These are phyloP conservation scores for Orestias chungarensis DNA, from an alignment of 2,797 vertebrate species.

Conservation along the genomic window DNA sequence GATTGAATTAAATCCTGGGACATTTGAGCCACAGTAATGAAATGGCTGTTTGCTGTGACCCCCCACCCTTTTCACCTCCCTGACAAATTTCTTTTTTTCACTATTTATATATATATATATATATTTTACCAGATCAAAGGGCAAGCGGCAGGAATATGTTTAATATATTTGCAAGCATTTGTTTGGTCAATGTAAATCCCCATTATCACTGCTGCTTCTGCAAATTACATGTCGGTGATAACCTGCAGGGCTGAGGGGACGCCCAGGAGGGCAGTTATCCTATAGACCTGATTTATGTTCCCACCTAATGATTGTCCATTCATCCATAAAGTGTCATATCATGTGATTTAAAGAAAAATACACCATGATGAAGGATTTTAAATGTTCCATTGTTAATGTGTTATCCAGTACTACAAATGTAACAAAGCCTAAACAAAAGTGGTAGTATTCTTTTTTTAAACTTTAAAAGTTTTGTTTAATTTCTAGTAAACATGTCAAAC, in stretches of 20 bases:
- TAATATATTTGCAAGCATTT: slow-evolving; percentile 66
- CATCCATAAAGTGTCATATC: neutral
- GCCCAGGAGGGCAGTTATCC: neutral
- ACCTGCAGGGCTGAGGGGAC: slow-evolving; percentile 49
- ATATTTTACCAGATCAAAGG: slow-evolving; percentile 73
- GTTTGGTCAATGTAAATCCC: slow-evolving; percentile 75
- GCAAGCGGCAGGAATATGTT: slow-evolving; percentile 61
- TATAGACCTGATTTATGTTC: neutral
- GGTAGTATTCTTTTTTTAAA: too few relatives aligned
- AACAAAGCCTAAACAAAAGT: too few relatives aligned
- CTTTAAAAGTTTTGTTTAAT: too few relatives aligned
- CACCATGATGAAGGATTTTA: neutral
- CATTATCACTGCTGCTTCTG: slow-evolving; percentile 65
- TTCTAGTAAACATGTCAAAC: neutral
- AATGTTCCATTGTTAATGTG: neutral
- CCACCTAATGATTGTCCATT: neutral
- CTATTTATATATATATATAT: too few relatives aligned
- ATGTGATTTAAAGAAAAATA: too few relatives aligned
- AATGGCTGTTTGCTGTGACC: slow-evolving; percentile 79
- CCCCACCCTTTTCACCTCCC: slow-evolving; percentile 65
- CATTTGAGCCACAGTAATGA: slow-evolving; percentile 78
- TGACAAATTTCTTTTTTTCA: slow-evolving; percentile 27
- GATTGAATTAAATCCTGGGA: slow-evolving; percentile 78
- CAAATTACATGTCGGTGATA: slow-evolving; percentile 61
- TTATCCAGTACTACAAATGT: neutral